A percentile compares a stretch with the other conserved stretches of the same genome.
These are phyloP conservation scores for Microcebus ravelobensis DNA, from an alignment of 2,113 vertebrate genomes.

Conservation along the genomic window DNA sequence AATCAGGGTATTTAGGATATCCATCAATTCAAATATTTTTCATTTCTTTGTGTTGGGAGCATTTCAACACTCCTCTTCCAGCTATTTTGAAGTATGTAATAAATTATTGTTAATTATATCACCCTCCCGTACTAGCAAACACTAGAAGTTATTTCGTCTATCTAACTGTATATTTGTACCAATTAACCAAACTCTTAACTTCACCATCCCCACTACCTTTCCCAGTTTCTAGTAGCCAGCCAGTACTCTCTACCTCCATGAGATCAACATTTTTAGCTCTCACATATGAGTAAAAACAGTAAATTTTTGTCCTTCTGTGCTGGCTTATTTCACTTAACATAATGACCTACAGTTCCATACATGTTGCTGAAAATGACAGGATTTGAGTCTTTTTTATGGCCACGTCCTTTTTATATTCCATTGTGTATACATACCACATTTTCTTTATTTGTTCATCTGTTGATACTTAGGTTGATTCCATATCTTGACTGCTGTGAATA, in stretches of 20 bases:
- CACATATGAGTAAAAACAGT: background rate
- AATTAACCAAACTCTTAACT: background rate
- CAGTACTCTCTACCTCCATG: background rate
- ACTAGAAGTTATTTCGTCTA: background rate
- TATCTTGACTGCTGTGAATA: background rate
- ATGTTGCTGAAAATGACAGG: background rate
- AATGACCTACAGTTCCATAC: background rate
- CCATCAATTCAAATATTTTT: background rate
- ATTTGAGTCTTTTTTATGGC: background rate
- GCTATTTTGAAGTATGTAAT: background rate
- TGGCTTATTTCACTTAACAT: background rate
- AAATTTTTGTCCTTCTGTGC: background rate
- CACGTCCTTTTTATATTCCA: background rate
- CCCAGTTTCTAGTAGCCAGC: background rate
- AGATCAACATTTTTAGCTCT: background rate
- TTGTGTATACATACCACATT: background rate
- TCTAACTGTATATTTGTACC: background rate
- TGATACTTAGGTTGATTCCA: background rate
- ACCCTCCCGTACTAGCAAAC: background rate
- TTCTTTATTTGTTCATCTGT: background rate
- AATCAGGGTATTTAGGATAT: background rate
- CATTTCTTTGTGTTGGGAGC: background rate
- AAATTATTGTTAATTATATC: background rate
- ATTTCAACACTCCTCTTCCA: background rate
- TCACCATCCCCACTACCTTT: background rate